Percentiles rank a stretch among this genome's conserved stretches.
Conservation (phyloP, 1,140 invertebrate species). For the Araneus ventricosus region DNA sequence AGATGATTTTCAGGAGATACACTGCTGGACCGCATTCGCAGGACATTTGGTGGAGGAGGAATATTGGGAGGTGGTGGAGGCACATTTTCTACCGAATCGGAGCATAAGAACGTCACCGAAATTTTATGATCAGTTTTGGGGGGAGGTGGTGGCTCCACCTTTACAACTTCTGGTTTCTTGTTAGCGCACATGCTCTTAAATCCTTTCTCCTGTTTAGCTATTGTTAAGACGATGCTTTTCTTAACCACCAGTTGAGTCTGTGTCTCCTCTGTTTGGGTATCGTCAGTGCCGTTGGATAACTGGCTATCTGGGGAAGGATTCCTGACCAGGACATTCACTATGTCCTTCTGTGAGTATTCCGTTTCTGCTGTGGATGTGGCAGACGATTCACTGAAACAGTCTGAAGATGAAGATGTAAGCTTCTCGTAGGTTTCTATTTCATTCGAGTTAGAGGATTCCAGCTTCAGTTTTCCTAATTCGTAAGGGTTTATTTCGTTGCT, state of each 20-base stretch:
- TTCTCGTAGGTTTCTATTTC: slow-evolving; percentile 12
- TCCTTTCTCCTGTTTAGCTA: slow-evolving; percentile 66
- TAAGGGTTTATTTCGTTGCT: slow-evolving; percentile 43
- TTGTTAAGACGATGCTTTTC: slow-evolving; percentile 66
- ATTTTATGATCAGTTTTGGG: slow-evolving; percentile 55
- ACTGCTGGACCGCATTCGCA: slow-evolving; percentile 29
- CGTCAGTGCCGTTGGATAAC: neutral
- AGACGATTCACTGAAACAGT: slow-evolving; percentile 36
- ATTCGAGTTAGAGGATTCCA: neutral
- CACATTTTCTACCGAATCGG: neutral
- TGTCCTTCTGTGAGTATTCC: slow-evolving; percentile 23
- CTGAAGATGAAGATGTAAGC: slow-evolving; percentile 11
- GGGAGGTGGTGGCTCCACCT: neutral
- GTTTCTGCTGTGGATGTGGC: neutral
- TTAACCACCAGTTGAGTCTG: slow-evolving; percentile 52
- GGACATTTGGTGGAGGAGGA: neutral
- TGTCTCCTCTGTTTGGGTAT: neutral
- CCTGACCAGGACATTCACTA: slow-evolving; percentile 42
- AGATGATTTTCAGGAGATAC: slow-evolving; percentile 20
- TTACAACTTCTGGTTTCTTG: slow-evolving; percentile 47
- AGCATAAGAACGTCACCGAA: slow-evolving; percentile 62
- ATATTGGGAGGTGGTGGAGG: neutral
- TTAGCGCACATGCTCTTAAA: slow-evolving; percentile 59
- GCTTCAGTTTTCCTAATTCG: neutral
- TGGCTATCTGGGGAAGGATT: slow-evolving; percentile 21